Percentiles rank a stretch among this genome's conserved stretches.
Evolutionary conservation across 2,113 vertebrate genomes (phyloP).

Genomic region (Pycnonotus jocosus): DNA sequence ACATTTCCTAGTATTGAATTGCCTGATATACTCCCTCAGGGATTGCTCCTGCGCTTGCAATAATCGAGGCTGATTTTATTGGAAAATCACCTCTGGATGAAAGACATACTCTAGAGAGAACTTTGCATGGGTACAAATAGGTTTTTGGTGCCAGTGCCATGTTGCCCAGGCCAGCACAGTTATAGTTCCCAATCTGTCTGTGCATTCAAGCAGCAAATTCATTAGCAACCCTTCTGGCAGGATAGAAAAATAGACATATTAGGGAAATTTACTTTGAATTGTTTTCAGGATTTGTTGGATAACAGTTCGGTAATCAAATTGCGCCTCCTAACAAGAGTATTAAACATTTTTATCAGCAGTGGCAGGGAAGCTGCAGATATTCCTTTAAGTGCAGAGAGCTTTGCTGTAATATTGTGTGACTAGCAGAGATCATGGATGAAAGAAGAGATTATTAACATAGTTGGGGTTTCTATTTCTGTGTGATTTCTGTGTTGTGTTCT

Average conservation of each 20-base stretch:
- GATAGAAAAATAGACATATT: slow-evolving; percentile 69
- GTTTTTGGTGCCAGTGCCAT: slow-evolving; percentile 68
- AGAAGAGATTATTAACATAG: neutral
- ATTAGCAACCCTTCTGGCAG: slow-evolving; percentile 74
- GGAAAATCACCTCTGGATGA: slow-evolving; percentile 73
- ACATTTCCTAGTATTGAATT: slow-evolving; percentile 70
- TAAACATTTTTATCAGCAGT: slow-evolving; percentile 62
- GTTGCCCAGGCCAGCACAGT: slow-evolving; percentile 58
- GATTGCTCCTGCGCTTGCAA: slow-evolving; percentile 65
- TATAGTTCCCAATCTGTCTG: slow-evolving; percentile 74
- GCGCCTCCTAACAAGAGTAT: slow-evolving; percentile 50
- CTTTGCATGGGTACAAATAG: slow-evolving; percentile 69
- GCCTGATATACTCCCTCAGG: slow-evolving; percentile 63
- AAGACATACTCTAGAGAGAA: slow-evolving; percentile 72
- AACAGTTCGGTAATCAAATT: slow-evolving; percentile 68
- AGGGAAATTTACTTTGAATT: slow-evolving; percentile 71
- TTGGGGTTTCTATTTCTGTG: neutral
- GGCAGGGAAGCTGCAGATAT: slow-evolving; percentile 29
- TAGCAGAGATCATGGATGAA: neutral
- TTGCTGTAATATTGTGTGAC: slow-evolving; percentile 3
- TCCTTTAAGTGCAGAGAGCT: slow-evolving; percentile 28
- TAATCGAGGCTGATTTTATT: slow-evolving; percentile 77
- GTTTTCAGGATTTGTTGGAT: slow-evolving; percentile 67
- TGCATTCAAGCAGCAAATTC: slow-evolving; percentile 80
- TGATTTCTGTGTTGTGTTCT: neutral